Evolutionary conservation across 2,888 invertebrate species (phyloP).

Genomic region (Latrodectus elegans): DNA sequence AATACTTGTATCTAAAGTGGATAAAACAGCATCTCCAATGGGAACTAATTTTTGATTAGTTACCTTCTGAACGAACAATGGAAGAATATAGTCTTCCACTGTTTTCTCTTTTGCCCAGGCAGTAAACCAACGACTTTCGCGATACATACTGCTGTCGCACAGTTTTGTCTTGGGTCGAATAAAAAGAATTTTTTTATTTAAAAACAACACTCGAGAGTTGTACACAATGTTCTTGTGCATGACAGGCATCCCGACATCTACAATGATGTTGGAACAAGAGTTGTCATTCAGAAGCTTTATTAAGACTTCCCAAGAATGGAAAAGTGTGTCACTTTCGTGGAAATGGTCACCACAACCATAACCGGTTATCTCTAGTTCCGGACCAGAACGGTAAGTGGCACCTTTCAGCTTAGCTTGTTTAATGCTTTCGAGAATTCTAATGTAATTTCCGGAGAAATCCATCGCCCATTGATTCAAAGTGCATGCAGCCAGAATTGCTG

Average conservation of each 20-base stretch:
- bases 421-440: conserved; percentile 91
- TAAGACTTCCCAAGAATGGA: conserved; percentile 97
- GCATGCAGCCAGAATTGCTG: conserved; percentile 83
- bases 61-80: conserved; percentile 87
- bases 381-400: conserved; percentile 92
- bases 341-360: conserved; percentile 99
- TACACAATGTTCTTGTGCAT: conserved; percentile 96
- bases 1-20: conserved; percentile 93
- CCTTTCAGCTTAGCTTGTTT: conserved; percentile 90
- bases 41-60: conserved; percentile 85
- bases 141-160: conserved; percentile 95
- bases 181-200: conserved; percentile 90
- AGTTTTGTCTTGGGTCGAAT: conserved; percentile 95
- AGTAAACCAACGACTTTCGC: conserved; percentile 96
- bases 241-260: conserved; percentile 97
- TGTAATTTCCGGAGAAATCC: conserved; percentile 96
- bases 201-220: conserved; percentile 94
- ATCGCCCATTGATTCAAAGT: conserved; percentile 98
- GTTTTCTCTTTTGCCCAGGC: conserved; percentile 88
- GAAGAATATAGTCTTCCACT: conserved; percentile 89
- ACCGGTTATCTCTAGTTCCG: conserved; percentile 95
- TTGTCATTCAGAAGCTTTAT: conserved; percentile 86
- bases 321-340: conserved; percentile 92
- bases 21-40: conserved; percentile 95
- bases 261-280: conserved; percentile 88